phyloP scores from a whole-genome alignment of 1,140 invertebrate species.

The silkworm (Bombyx mori) region DNA sequence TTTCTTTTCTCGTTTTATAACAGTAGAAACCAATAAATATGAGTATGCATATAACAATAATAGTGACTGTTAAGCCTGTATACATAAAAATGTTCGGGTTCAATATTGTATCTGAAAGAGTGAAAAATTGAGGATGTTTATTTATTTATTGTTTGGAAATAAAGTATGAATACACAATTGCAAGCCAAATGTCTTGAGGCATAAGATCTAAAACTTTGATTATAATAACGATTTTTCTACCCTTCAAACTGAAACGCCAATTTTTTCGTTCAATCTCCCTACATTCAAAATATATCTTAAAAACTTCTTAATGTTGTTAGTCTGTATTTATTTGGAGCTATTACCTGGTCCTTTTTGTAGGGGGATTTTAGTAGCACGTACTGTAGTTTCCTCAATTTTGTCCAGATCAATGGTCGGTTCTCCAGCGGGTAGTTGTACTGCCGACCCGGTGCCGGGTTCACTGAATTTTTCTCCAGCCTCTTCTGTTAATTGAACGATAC shows the following conservation, averaged over 20 bases:
- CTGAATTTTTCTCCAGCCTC: constrained; percentile 35
- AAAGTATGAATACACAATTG: too few relatives aligned
- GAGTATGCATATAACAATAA: constrained; percentile 34
- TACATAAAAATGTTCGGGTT: constrained; percentile 44
- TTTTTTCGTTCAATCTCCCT: too few relatives aligned
- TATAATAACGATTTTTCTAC: too few relatives aligned
- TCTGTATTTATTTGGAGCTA: too few relatives aligned
- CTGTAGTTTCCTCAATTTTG: constrained; percentile 10
- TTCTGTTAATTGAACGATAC: constrained; percentile 20
- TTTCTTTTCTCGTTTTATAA: constrained; percentile 33
- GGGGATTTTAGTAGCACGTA: constrained; percentile 2
- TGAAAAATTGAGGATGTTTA: background rate
- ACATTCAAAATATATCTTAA: too few relatives aligned
- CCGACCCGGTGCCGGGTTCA: constrained; percentile 25
- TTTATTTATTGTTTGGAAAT: background rate
- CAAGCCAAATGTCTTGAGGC: too few relatives aligned
- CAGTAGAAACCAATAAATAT: constrained; percentile 37
- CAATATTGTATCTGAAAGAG: constrained; percentile 11
- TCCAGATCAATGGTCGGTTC: constrained; percentile 9
- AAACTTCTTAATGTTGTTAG: too few relatives aligned
- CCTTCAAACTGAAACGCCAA: too few relatives aligned
- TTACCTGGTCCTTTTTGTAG: too few relatives aligned
- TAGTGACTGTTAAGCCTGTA: constrained; percentile 34
- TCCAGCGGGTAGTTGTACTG: constrained; percentile 20
- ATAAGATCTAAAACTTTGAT: too few relatives aligned